Conservation (phyloP, 2,113 vertebrate genomes). For the Rhinolophus sinicus region DNA sequence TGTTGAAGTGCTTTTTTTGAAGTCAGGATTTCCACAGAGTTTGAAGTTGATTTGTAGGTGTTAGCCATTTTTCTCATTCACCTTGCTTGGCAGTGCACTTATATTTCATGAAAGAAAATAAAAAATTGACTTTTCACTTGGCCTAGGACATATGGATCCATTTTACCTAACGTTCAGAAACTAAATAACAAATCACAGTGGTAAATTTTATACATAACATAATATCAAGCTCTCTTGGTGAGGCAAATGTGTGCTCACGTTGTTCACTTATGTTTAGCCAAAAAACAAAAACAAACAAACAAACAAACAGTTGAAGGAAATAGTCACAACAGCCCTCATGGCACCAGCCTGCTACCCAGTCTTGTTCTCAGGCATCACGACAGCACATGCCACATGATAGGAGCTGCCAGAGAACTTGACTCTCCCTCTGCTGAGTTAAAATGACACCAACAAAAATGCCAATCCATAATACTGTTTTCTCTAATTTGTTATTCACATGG, state of each 20-base stretch:
- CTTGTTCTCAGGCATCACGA: background rate
- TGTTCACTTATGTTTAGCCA: background rate
- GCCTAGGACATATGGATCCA: background rate
- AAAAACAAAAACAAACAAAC: background rate
- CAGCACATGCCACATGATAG: background rate
- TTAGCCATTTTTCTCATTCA: background rate
- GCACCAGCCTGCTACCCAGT: too few species aligned
- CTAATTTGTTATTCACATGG: background rate
- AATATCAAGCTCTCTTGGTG: background rate
- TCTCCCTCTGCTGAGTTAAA: background rate
- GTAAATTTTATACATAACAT: background rate
- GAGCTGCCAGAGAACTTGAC: background rate
- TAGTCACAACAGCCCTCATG: background rate
- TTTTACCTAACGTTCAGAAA: background rate
- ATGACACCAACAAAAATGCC: background rate
- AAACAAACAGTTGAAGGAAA: background rate
- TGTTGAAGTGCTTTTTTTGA: background rate
- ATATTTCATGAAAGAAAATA: background rate
- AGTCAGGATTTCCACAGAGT: background rate
- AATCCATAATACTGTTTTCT: background rate
- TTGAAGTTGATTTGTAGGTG: background rate
- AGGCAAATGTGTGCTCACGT: background rate
- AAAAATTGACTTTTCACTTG: background rate
- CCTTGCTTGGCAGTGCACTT: background rate
- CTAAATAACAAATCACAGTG: background rate